Conservation (phyloP, 2,113 vertebrate genomes). For the Tor tambroides region DNA sequence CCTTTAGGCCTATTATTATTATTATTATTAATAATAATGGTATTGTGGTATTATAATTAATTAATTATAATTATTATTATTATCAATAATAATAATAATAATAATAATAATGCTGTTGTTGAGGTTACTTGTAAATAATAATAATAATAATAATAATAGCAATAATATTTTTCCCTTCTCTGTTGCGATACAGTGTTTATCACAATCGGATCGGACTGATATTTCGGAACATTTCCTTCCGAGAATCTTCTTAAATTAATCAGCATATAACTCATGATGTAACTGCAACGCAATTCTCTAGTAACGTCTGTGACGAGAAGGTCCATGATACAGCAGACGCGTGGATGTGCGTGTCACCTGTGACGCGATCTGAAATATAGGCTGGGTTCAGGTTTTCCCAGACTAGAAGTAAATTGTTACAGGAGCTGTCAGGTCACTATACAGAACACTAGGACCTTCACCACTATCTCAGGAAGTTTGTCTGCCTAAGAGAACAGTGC, state of each 20-base stretch:
- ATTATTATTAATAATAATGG: too few relatives aligned
- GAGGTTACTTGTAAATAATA: background rate
- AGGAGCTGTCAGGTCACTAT: background rate
- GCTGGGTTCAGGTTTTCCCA: background rate
- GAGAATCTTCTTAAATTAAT: constrained; percentile 26
- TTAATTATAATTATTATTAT: background rate
- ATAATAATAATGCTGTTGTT: too few relatives aligned
- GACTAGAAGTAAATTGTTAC: background rate
- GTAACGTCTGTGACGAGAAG: background rate
- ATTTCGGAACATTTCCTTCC: background rate
- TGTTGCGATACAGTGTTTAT: too few relatives aligned
- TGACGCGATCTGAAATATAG: background rate
- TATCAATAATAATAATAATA: too few relatives aligned
- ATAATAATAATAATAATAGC: background rate
- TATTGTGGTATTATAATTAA: too few relatives aligned
- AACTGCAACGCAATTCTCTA: constrained; percentile 9
- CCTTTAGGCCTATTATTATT: too few relatives aligned
- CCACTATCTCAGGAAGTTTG: background rate
- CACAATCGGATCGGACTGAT: background rate
- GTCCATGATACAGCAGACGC: background rate
- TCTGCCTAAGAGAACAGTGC: background rate
- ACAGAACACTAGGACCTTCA: too few relatives aligned
- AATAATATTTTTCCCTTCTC: too few relatives aligned
- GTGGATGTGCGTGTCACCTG: background rate
- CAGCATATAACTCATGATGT: constrained; percentile 23